These are phyloP conservation scores for Thereuonema tuberculata DNA, from an alignment of 1,140 invertebrate species.

Conservation along the genomic window DNA sequence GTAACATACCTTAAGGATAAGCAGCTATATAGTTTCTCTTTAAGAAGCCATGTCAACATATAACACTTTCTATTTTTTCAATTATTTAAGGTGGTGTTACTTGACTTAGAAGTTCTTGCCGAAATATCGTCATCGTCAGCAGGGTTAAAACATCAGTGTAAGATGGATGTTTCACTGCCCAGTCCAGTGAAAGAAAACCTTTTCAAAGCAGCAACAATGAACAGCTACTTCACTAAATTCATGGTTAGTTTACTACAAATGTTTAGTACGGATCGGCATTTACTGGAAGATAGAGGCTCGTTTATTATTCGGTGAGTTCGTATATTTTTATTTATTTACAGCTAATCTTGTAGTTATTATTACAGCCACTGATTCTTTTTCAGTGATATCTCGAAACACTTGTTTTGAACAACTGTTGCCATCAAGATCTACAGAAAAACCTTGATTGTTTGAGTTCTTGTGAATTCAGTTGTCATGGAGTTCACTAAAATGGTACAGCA, in stretches of 20 bases:
- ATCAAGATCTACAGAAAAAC: too few species aligned
- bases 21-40: too few species aligned
- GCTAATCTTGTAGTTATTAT: background rate
- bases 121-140: slow-evolving; percentile 55
- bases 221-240: slow-evolving; percentile 74
- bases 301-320: slow-evolving; percentile 75
- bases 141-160: slow-evolving; percentile 12
- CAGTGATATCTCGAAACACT: slow-evolving; percentile 9
- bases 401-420: background rate
- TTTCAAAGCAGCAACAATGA: slow-evolving; percentile 21
- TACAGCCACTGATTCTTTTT: background rate
- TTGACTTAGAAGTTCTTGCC: slow-evolving; percentile 76
- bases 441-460: too few species aligned
- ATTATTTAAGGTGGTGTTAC: slow-evolving; percentile 53
- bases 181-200: slow-evolving; percentile 20
- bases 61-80: background rate
- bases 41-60: too few species aligned
- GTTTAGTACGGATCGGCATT: slow-evolving; percentile 65
- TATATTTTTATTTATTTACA: background rate
- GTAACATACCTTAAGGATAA: too few species aligned
- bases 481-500: too few species aligned
- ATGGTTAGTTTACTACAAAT: slow-evolving; percentile 67
- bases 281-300: slow-evolving; percentile 82
- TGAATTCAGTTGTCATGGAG: too few species aligned
- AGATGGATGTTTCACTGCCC: slow-evolving; percentile 14